These are phyloP conservation scores for Protobothrops flavoviridis DNA, from an alignment of 2,113 vertebrate genomes.

Conservation along the genomic window DNA sequence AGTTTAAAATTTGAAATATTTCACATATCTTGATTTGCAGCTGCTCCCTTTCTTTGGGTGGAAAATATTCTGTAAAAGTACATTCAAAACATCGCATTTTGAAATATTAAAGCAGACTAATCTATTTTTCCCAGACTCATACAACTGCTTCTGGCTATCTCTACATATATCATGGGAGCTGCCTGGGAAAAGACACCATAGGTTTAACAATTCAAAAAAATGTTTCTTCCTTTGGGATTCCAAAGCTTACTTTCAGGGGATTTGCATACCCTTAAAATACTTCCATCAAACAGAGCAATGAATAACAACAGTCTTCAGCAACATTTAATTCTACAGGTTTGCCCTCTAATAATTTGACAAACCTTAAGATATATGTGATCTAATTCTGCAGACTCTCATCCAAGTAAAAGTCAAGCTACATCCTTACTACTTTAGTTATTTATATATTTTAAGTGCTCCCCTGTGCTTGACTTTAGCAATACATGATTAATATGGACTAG, in stretches of 20 bases:
- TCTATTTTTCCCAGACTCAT: not conserved
- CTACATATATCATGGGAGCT: not conserved
- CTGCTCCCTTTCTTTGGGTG: not conserved
- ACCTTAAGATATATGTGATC: not conserved
- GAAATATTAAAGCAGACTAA: not conserved
- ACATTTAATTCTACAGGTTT: not conserved
- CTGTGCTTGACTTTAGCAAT: conserved; percentile 12
- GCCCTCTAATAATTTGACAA: not conserved
- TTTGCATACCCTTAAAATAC: not conserved
- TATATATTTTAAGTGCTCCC: not conserved
- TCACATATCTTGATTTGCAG: not conserved
- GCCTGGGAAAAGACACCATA: not conserved
- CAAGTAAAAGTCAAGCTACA: not conserved
- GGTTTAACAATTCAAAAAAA: not conserved
- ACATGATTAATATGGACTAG: conserved; percentile 26
- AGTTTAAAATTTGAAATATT: not conserved
- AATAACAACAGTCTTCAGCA: not conserved
- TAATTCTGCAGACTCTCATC: not conserved
- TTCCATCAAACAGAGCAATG: not conserved
- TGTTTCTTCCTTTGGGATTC: not conserved
- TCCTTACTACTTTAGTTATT: not conserved
- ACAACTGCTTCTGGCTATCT: not conserved
- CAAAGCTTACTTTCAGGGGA: not conserved
- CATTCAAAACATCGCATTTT: not conserved
- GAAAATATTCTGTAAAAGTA: not conserved